phyloP scores from a whole-genome alignment of 2,113 vertebrate genomes.

The Megaptera novaeangliae region DNA sequence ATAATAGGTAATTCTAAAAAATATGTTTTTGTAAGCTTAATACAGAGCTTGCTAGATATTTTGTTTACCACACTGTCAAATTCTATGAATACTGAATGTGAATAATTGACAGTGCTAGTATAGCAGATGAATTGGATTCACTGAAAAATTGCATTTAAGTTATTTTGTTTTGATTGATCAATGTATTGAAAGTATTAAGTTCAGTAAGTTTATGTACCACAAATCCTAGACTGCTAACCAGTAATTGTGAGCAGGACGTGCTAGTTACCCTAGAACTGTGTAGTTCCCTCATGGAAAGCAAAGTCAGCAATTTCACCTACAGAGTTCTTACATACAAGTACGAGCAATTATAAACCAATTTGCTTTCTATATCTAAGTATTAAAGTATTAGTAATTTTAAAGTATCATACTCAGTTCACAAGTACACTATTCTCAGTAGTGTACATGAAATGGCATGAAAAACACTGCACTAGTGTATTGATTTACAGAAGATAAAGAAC shows the following conservation, averaged over 20 bases:
- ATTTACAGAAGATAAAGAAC: not conserved
- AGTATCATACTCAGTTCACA: not conserved
- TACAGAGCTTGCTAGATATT: not conserved
- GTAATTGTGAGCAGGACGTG: not conserved
- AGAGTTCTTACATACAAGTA: not conserved
- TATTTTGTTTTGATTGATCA: not conserved
- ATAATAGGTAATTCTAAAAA: constrained; percentile 3
- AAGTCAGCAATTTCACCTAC: not conserved
- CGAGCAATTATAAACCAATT: not conserved
- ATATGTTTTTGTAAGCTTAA: constrained; percentile 4
- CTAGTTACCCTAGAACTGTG: not conserved
- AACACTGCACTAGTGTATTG: not conserved
- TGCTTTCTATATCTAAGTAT: not conserved
- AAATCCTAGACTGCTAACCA: not conserved
- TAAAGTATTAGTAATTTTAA: constrained; percentile 10
- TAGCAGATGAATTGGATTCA: not conserved
- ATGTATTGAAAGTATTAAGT: not conserved
- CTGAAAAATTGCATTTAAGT: not conserved
- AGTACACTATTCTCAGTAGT: not conserved
- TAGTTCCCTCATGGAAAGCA: not conserved
- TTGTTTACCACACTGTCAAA: constrained; percentile 9
- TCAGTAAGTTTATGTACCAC: not conserved
- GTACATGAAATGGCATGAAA: not conserved
- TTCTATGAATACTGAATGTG: not conserved
- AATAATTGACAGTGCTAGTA: not conserved